These are phyloP conservation scores for Lasioglossum marginatum DNA, from an alignment of 2,888 invertebrate genomes.

Conservation along the genomic window DNA sequence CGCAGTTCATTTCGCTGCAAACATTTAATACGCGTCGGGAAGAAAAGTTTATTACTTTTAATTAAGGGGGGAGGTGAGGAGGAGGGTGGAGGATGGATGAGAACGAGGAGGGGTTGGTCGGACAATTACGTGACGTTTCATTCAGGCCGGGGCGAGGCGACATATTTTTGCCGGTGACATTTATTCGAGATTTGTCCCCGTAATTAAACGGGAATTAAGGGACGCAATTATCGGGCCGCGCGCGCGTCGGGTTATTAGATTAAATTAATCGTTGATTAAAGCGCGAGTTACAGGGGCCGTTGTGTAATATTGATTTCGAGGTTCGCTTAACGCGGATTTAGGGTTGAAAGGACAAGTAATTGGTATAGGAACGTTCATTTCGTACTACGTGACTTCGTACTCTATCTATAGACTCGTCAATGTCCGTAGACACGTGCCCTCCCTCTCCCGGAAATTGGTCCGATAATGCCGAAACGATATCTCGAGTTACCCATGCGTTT, in stretches of 20 bases:
- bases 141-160: neutral
- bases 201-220: conserved; percentile 50
- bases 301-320: conserved; percentile 58
- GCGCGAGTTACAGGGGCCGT: conserved; percentile 34
- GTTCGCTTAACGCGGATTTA: conserved; percentile 50
- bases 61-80: neutral
- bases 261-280: conserved; percentile 63
- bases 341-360: conserved; percentile 62
- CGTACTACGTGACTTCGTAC: conserved; percentile 42
- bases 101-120: neutral
- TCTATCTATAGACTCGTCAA: conserved; percentile 55
- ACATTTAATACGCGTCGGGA: conserved; percentile 8
- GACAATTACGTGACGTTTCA: conserved; percentile 4
- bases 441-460: conserved; percentile 26
- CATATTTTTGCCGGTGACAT: neutral
- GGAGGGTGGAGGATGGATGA: neutral
- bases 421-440: neutral
- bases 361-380: conserved; percentile 57
- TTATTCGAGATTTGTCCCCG: conserved; percentile 14
- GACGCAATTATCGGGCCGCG: conserved; percentile 43
- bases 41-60: conserved; percentile 16
- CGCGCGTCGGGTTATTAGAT: conserved; percentile 49
- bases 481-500: neutral
- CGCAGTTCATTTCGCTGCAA: conserved; percentile 7
- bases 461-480: conserved; percentile 33